Evolutionary conservation across 2,797 vertebrate genomes (phyloP).

Genomic region (Eospalax fontanierii): DNA sequence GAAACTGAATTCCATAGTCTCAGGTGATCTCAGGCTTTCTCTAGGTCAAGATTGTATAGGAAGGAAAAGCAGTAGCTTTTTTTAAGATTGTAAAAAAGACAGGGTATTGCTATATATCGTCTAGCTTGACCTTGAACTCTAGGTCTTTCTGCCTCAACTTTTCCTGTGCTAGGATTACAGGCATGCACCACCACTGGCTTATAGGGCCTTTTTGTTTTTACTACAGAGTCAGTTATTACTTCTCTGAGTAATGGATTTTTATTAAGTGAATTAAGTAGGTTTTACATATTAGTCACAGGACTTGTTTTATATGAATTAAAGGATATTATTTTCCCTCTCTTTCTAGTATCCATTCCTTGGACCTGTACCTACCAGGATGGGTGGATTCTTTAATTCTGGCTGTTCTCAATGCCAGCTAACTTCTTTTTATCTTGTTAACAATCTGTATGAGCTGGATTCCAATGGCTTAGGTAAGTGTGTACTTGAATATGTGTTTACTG

Average conservation of each 20-base stretch:
- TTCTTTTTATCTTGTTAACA: constrained; percentile 94
- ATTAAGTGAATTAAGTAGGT: neutral
- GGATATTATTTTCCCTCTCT: constrained; percentile 78
- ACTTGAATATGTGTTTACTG: neutral
- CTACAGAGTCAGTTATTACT: neutral
- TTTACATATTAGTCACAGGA: neutral
- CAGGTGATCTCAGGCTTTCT: neutral
- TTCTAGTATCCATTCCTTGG: constrained; percentile 96
- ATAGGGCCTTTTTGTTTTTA: neutral
- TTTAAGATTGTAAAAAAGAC: neutral
- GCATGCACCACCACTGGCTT: neutral
- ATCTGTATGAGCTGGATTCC: constrained; percentile 96
- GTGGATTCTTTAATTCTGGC: constrained; percentile 93
- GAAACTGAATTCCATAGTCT: neutral
- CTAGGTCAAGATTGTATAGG: neutral
- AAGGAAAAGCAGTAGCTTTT: constrained; percentile 1
- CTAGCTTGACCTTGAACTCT: neutral
- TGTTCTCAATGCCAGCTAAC: constrained; percentile 96
- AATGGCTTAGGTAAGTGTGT: constrained; percentile 94
- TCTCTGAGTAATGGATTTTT: constrained; percentile 15
- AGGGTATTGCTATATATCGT: neutral
- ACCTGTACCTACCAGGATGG: constrained; percentile 95
- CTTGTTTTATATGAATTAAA: constrained; percentile 56
- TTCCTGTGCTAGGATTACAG: neutral
- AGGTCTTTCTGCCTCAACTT: neutral